Conservation (phyloP, 2,888 invertebrate genomes). For the Muschampia staudingeri region DNA sequence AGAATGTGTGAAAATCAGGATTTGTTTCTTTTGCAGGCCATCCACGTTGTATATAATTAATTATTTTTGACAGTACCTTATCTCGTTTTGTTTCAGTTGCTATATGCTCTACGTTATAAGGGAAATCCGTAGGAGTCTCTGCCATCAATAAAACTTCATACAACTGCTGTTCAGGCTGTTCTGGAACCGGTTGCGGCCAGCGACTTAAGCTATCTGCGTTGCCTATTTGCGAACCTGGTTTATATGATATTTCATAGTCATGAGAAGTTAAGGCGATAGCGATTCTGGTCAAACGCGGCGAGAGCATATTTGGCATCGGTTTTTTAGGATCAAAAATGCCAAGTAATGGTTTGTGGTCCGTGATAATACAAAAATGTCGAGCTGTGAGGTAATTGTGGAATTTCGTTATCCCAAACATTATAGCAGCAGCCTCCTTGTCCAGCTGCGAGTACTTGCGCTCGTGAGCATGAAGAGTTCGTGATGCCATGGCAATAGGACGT, state of each 20-base stretch:
- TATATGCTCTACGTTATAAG: slow-evolving; percentile 46
- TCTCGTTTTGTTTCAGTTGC: slow-evolving; percentile 46
- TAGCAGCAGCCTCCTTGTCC: slow-evolving; percentile 61
- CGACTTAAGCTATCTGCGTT: slow-evolving; percentile 64
- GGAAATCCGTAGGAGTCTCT: slow-evolving; percentile 53
- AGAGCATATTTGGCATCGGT: slow-evolving; percentile 59
- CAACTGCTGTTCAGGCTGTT: slow-evolving; percentile 41
- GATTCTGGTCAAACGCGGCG: slow-evolving; percentile 63
- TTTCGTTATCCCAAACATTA: slow-evolving; percentile 61
- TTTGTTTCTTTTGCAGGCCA: slow-evolving; percentile 46
- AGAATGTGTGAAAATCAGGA: slow-evolving; percentile 38
- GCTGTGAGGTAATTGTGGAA: slow-evolving; percentile 59
- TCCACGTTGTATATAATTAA: slow-evolving; percentile 29
- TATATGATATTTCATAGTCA: slow-evolving; percentile 63
- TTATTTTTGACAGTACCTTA: slow-evolving; percentile 36
- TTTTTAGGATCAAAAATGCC: slow-evolving; percentile 59
- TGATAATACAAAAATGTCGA: slow-evolving; percentile 53
- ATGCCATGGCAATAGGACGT: slow-evolving; percentile 55
- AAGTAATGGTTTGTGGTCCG: slow-evolving; percentile 63
- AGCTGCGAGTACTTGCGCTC: slow-evolving; percentile 58
- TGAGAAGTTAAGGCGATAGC: slow-evolving; percentile 61
- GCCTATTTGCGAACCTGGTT: slow-evolving; percentile 62
- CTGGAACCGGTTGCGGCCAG: slow-evolving; percentile 60
- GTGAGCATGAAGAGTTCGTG: slow-evolving; percentile 56
- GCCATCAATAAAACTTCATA: slow-evolving; percentile 59